Evolutionary conservation across 2,888 invertebrate genomes (phyloP).

Genomic region (Latrodectus hesperus): DNA sequence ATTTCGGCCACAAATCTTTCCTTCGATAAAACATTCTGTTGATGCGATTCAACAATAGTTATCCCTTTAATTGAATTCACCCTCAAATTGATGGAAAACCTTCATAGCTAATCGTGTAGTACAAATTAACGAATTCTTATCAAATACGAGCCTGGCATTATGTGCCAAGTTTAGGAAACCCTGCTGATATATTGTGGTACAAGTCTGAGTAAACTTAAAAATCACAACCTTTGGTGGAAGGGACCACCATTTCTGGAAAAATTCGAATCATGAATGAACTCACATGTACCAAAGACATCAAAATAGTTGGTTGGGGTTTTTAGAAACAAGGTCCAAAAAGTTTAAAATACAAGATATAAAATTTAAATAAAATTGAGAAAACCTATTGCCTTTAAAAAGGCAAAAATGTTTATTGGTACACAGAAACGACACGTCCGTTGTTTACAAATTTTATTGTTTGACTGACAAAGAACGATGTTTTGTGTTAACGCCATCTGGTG

Average conservation of each 20-base stretch:
- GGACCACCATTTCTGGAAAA: background rate
- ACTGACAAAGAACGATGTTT: too few relatives aligned
- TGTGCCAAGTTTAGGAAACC: constrained; percentile 9
- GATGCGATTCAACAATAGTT: background rate
- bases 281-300: background rate
- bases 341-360: too few relatives aligned
- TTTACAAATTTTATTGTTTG: too few relatives aligned
- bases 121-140: constrained; percentile 11
- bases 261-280: background rate
- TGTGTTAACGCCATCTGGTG: too few relatives aligned
- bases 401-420: too few relatives aligned
- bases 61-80: background rate
- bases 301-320: background rate
- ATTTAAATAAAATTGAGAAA: too few relatives aligned
- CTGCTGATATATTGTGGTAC: background rate
- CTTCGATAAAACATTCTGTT: background rate
- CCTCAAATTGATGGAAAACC: constrained; percentile 1
- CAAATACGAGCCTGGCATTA: background rate
- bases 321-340: too few relatives aligned
- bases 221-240: background rate
- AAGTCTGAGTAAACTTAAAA: background rate
- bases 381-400: too few relatives aligned
- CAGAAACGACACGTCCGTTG: too few relatives aligned
- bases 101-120: constrained; percentile 10
- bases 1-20: constrained; percentile 8